Percentiles rank a stretch among this genome's conserved stretches.
Evolutionary conservation across 2,797 vertebrate species (phyloP).

Genomic region (Triplophysa bombifrons): DNA sequence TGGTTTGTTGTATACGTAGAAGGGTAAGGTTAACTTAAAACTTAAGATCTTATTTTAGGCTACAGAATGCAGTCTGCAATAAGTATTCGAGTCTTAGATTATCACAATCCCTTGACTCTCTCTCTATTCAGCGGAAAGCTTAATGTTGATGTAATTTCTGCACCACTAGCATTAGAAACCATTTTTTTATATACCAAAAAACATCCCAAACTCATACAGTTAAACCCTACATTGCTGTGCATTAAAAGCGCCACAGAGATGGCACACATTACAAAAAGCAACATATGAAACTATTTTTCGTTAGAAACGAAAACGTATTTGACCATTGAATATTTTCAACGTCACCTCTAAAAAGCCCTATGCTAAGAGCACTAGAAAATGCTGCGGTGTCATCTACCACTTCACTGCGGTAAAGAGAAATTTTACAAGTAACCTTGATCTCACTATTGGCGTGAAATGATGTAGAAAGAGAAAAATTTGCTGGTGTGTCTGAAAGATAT

Average conservation of each 20-base stretch:
- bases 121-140: constrained; percentile 25
- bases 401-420: constrained; percentile 50
- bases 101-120: constrained; percentile 49
- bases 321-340: neutral
- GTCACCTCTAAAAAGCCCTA: constrained; percentile 27
- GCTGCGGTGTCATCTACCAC: constrained; percentile 43
- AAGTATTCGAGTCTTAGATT: constrained; percentile 28
- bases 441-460: constrained; percentile 57
- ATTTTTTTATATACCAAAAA: neutral
- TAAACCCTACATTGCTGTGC: neutral
- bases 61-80: neutral
- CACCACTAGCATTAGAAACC: neutral
- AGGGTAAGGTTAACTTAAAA: constrained; percentile 7
- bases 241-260: neutral
- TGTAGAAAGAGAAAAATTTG: constrained; percentile 48
- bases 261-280: neutral
- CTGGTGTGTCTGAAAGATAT: constrained; percentile 35
- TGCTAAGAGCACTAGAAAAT: constrained; percentile 31
- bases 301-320: neutral
- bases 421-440: constrained; percentile 59
- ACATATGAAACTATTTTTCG: neutral
- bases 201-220: neutral
- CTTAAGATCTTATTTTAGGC: neutral
- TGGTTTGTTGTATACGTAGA: constrained; percentile 28
- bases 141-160: neutral